phyloP scores from a whole-genome alignment of 2,888 invertebrate genomes.

The Cephus runcator region DNA sequence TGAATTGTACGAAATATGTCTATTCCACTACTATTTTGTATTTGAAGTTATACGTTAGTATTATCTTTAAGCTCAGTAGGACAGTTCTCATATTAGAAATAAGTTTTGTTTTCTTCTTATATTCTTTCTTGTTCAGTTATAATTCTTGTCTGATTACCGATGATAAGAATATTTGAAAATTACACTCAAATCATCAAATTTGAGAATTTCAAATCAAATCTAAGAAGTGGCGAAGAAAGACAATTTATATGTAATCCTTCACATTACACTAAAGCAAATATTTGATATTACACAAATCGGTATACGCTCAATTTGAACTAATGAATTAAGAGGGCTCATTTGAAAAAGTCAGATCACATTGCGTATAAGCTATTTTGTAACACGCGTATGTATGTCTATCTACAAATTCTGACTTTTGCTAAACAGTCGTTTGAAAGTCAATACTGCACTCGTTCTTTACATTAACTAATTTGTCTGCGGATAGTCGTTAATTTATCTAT shows the following conservation, averaged over 20 bases:
- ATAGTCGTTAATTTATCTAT: not conserved
- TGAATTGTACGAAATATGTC: not conserved
- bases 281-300: too few relatives aligned
- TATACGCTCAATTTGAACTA: too few relatives aligned
- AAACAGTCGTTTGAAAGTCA: too few relatives aligned
- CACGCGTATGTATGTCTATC: too few relatives aligned
- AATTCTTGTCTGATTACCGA: conserved; percentile 5
- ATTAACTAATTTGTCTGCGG: too few relatives aligned
- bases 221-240: not conserved
- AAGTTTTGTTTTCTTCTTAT: not conserved
- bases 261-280: not conserved
- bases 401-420: too few relatives aligned
- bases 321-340: too few relatives aligned
- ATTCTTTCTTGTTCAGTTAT: conserved; percentile 16
- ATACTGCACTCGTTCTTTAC: too few relatives aligned
- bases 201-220: not conserved
- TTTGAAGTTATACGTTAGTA: not conserved
- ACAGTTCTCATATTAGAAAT: conserved; percentile 14
- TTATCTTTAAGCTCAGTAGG: conserved; percentile 12
- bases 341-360: too few relatives aligned
- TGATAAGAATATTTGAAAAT: not conserved
- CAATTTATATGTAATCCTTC: not conserved
- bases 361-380: too few relatives aligned
- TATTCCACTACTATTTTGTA: not conserved
- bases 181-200: not conserved